Conservation (phyloP, 2,888 invertebrate genomes). For the Lumbricus terrestris region DNA sequence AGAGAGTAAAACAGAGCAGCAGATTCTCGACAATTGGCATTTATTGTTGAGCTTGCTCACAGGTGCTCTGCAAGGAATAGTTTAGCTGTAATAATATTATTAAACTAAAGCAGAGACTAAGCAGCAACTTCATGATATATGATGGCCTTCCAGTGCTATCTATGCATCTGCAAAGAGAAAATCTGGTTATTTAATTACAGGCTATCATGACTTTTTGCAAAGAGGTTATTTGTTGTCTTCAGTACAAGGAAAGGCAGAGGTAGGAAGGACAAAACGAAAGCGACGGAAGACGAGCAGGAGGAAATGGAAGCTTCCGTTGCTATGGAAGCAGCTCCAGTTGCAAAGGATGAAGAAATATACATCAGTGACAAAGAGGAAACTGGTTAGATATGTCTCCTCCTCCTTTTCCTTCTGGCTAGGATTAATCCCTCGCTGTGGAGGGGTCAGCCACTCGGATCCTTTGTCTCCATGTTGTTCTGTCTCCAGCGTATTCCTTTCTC, state of each 20-base stretch:
- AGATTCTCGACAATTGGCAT: too few species aligned
- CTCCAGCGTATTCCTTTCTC: too few species aligned
- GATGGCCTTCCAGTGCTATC: neutral
- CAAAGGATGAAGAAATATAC: conserved; percentile 11
- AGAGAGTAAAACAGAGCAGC: too few species aligned
- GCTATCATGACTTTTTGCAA: neutral
- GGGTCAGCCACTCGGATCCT: too few species aligned
- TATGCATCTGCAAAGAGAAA: neutral
- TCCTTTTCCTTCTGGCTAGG: too few species aligned
- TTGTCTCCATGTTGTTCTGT: too few species aligned
- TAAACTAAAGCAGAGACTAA: neutral
- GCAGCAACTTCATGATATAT: neutral
- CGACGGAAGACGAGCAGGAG: conserved; percentile 14
- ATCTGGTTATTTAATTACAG: neutral
- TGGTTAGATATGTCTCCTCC: neutral
- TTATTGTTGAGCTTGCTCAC: too few species aligned
- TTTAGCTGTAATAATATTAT: neutral
- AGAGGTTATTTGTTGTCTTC: neutral
- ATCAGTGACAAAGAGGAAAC: conserved; percentile 17
- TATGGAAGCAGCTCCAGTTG: neutral
- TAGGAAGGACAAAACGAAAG: neutral
- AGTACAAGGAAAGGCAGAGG: neutral
- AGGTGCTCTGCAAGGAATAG: too few species aligned
- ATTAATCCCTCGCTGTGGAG: too few species aligned
- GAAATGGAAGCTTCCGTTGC: neutral